phyloP scores from a whole-genome alignment of 2,113 vertebrate species.

The Perognathus longimembris region DNA sequence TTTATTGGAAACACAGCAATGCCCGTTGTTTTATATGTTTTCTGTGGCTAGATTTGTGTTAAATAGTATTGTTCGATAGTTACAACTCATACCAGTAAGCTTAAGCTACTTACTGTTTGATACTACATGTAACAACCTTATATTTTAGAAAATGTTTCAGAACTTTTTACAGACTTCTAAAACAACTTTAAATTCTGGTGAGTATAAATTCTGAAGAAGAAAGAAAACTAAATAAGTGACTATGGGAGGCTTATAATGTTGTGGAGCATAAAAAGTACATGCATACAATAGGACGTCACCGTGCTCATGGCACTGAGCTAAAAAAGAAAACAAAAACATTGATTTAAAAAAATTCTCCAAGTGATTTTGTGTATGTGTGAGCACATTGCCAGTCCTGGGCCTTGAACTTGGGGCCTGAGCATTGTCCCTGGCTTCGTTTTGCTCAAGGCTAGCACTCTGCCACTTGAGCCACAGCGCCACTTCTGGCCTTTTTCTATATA shows the following conservation, averaged over 20 bases:
- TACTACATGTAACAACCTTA: not conserved
- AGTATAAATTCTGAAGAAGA: slow-evolving; percentile 18
- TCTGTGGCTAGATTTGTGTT: not conserved
- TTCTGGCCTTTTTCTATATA: no score
- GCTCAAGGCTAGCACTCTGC: no score
- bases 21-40: not conserved
- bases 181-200: slow-evolving; percentile 31
- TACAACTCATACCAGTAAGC: not conserved
- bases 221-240: slow-evolving; percentile 14
- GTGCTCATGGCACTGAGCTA: not conserved
- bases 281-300: not conserved
- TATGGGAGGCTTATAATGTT: not conserved
- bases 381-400: no score
- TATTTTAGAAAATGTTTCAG: slow-evolving; percentile 38
- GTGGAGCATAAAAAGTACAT: not conserved
- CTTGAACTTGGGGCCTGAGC: no score
- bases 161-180: slow-evolving; percentile 34
- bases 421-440: no score
- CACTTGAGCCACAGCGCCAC: no score
- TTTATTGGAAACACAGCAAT: not conserved
- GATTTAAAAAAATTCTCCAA: no score
- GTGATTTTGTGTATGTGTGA: no score
- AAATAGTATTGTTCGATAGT: not conserved
- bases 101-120: not conserved
- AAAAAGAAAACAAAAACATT: not conserved